A percentile compares a stretch with the other conserved stretches of the same genome.
phyloP scores from a whole-genome alignment of 2,797 vertebrate genomes.

The Falco rusticolus region DNA sequence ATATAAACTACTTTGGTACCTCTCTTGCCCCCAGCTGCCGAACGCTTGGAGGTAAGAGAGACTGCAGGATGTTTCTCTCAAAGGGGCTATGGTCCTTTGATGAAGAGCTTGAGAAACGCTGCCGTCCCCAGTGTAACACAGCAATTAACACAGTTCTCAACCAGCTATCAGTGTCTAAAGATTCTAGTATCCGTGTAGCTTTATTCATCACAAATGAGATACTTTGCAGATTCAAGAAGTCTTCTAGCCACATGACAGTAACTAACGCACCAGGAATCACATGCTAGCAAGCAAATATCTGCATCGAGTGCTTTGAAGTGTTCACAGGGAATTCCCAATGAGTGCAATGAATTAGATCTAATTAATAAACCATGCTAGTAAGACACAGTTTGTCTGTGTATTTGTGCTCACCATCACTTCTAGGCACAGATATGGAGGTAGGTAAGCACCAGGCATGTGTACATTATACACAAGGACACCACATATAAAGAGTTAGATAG shows the following conservation, averaged over 20 bases:
- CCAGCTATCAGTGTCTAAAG: neutral
- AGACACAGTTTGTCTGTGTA: neutral
- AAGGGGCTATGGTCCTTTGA: conserved; percentile 25
- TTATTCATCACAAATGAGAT: conserved; percentile 9
- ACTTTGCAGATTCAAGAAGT: neutral
- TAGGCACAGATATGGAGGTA: neutral
- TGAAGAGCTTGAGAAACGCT: neutral
- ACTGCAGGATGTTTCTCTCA: neutral
- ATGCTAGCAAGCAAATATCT: neutral
- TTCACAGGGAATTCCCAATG: conserved; percentile 48
- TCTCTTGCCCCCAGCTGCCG: neutral
- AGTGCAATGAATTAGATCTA: neutral
- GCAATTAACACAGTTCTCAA: conserved; percentile 45
- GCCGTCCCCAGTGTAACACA: neutral
- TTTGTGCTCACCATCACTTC: neutral
- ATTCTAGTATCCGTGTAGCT: neutral
- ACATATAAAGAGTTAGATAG: neutral
- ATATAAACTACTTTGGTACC: neutral
- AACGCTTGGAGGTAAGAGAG: neutral
- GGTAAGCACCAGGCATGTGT: neutral
- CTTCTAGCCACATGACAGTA: neutral
- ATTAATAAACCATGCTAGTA: conserved; percentile 25
- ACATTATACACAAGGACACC: neutral
- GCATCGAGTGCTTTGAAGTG: neutral
- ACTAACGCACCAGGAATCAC: neutral